Evolutionary conservation across 2,888 invertebrate species (phyloP), one percentile per base, ranked within the genome.

Genomic region (Trilocha varians): DNA sequence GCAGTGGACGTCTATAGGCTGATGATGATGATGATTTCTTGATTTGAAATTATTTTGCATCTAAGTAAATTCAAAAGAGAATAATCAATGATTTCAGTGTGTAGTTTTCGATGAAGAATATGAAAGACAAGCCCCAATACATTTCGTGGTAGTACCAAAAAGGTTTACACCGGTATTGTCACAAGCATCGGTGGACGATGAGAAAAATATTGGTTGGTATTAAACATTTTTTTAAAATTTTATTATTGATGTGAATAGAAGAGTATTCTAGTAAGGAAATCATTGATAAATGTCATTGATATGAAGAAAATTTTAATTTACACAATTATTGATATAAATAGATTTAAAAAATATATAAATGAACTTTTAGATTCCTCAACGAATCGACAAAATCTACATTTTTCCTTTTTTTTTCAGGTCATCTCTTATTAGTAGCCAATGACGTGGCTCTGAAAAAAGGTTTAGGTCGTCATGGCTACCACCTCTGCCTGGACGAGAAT

Each of bases 111-210:
- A 95, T 47, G 97, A 67, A 39, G 95, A 97, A 69, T 80, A 94
- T 8, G 90, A 88, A 53, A 91, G 94, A 1, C 96, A 97, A 74
- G 97, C 98, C 0, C 96, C 97, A 0, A 89, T 91, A 0, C 98
- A 99, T 73, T 97, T 96, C 64, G 72, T 98, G 52, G 96, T 98
- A 0, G 94, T 98, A 46, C 98, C 98, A 1, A 91, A 93, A 44
- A 95, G 94, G 71, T 87, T 90, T 0, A 93, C 98, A 52, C 56
- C 90, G 0, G 91, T 91, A 65, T 75, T 98, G 1, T 90, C 92
- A 0, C 87, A 90, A 42, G 91, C 93, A 0, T 87, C 88, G 11
- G 90, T 90, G 39, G 83, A 72, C 1, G 96, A 97, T 72, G 90
- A 91, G 54, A 79, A 82, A 47, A 55, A 91, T 15, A 63, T 93